Evolutionary conservation across 2,113 vertebrate species (phyloP), one percentile per base, ranked within the genome.

Genomic region (Scomber scombrus): DNA sequence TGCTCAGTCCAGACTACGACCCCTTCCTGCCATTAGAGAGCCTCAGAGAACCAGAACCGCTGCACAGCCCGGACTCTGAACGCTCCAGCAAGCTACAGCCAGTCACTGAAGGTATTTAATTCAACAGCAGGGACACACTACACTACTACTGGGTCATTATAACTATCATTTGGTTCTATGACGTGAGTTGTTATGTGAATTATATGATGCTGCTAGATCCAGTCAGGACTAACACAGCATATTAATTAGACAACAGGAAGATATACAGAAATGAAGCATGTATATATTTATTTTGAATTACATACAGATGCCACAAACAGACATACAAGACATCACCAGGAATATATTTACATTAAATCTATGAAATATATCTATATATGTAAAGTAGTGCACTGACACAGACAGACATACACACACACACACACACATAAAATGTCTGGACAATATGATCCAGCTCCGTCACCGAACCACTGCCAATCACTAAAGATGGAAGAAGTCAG

Each of bases 11-110:
- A 29, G 97, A 98, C 90, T 99, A 98, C 2, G 97, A 99, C 94
- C 98, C 98, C 15, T 98, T 98, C 91, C 95, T 99, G 88, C 96
- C 95, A 71, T 94, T 99, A 87, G 98, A 99, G 94, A 97, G 93
- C 90, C 93, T 99, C 73, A 95, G 97, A 85, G 98, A 99, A 71
- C 98, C 98, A 18, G 98, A 99, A 86, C 98, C 98, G 5, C 95
- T 99, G n/a, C 98, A 99, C 89, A 99, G 97, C 81, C 98, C 98
- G 3, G 98, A 99, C 89, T 99, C 98, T 0, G 98, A 99, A 81
- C 96, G 98, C 43, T 98, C 98, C 88, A 96, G 95, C 90, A 99
- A 99, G 93, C 96, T 99, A 61, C 98, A 99, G 75, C 97, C 98
- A 1, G 97, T 99, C 86, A 97, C 97, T 31, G 98, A 99, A 96